Conservation (phyloP, 2,797 vertebrate genomes). For the Sebastes matsubarae region DNA sequence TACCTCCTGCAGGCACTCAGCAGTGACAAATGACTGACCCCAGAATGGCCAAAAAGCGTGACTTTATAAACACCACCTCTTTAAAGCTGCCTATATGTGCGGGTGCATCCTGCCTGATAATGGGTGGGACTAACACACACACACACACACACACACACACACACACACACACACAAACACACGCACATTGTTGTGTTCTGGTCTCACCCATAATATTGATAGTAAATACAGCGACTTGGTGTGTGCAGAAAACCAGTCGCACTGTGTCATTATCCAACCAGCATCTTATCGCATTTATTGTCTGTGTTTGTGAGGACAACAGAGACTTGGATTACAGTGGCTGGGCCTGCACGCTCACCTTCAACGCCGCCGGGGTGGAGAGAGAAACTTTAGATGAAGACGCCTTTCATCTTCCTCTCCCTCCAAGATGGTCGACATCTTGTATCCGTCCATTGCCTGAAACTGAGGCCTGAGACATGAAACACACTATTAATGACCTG, state of each 20-base stretch:
- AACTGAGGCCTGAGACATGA: neutral
- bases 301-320: conserved; percentile 78
- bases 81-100: conserved; percentile 51
- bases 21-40: conserved; percentile 55
- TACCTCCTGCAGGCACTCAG: conserved; percentile 64
- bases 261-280: conserved; percentile 71
- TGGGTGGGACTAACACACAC: conserved; percentile 51
- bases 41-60: conserved; percentile 50
- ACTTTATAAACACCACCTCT: conserved; percentile 74
- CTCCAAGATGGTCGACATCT: neutral
- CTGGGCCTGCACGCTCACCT: conserved; percentile 61
- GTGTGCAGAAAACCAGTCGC: conserved; percentile 64
- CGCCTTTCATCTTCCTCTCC: neutral
- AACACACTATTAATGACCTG: neutral
- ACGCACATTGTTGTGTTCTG: conserved; percentile 30
- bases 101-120: conserved; percentile 25
- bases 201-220: conserved; percentile 85
- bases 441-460: neutral
- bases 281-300: conserved; percentile 78
- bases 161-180: conserved; percentile 3
- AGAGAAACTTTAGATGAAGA: conserved; percentile 12
- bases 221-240: conserved; percentile 77
- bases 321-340: conserved; percentile 63
- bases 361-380: conserved; percentile 43
- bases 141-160: conserved; percentile 20